A percentile compares a stretch with the other conserved stretches of the same genome.
phyloP scores from a whole-genome alignment of 2,797 vertebrate species.

The Adrianichthys oophorus region DNA sequence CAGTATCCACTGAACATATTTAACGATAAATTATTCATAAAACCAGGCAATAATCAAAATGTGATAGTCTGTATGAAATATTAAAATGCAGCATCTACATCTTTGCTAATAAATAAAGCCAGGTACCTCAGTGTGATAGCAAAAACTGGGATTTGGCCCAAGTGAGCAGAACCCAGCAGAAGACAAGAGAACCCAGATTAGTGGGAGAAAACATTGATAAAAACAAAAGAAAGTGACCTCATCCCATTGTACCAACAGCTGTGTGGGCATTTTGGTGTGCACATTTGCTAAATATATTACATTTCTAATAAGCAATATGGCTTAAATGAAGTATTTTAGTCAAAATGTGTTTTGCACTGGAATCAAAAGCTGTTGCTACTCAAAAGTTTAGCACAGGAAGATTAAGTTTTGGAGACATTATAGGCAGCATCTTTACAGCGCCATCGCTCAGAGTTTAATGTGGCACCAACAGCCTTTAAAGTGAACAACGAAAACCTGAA shows the following conservation, averaged over 20 bases:
- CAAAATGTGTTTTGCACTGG: no score
- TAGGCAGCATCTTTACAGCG: constrained; percentile 7
- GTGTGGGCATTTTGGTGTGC: no score
- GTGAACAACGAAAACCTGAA: constrained; percentile 1
- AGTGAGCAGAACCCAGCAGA: no score
- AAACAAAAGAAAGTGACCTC: no score
- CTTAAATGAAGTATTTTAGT: no score
- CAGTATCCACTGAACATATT: constrained; percentile 61
- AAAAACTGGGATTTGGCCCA: no score
- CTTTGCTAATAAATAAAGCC: constrained; percentile 74
- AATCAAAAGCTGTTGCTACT: constrained; percentile 2
- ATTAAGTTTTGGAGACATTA: neutral
- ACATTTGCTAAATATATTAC: no score
- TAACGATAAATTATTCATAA: constrained; percentile 77
- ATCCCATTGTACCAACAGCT: no score
- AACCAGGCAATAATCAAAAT: constrained; percentile 77
- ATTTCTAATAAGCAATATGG: no score
- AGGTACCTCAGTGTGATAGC: no score
- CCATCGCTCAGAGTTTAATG: constrained; percentile 15
- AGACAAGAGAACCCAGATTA: no score
- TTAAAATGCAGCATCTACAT: constrained; percentile 69
- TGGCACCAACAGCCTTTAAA: constrained; percentile 26
- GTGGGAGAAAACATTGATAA: no score
- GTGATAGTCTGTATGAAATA: constrained; percentile 68
- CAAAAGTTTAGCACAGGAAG: constrained; percentile 4